Percentiles rank a stretch among this genome's conserved stretches.
Evolutionary conservation across 2,113 vertebrate species (phyloP).

Genomic region (Carassius gibelio): DNA sequence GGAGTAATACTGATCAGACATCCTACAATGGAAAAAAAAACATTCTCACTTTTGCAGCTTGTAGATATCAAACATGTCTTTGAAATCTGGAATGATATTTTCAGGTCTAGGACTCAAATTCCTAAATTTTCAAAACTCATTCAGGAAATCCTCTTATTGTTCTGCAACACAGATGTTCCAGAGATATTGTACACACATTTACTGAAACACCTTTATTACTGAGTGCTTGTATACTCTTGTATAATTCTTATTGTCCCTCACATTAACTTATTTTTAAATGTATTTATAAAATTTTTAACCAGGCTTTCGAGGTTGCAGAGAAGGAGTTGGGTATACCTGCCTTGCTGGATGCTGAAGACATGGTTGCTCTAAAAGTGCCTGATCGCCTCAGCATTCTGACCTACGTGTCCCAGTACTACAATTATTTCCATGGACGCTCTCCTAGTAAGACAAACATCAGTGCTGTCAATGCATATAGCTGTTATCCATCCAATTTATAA

Average conservation of each 20-base stretch:
- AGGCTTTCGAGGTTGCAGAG: conserved; percentile 93
- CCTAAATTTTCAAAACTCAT: too few relatives aligned
- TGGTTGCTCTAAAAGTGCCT: conserved; percentile 89
- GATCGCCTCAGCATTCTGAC: conserved; percentile 96
- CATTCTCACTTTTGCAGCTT: not conserved
- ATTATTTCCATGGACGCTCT: conserved; percentile 93
- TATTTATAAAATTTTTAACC: not conserved
- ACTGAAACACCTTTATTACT: too few relatives aligned
- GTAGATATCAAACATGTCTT: not conserved
- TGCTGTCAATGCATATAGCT: not conserved
- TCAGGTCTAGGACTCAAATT: not conserved
- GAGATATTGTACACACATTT: too few relatives aligned
- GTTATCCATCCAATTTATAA: not conserved
- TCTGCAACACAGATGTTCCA: too few relatives aligned
- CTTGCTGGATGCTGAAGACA: conserved; percentile 94
- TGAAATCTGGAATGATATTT: not conserved
- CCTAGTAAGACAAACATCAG: conserved; percentile 83
- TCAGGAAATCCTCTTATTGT: too few relatives aligned
- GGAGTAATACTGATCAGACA: not conserved
- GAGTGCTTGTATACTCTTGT: too few relatives aligned
- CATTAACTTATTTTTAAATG: too few relatives aligned
- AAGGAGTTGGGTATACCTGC: conserved; percentile 91
- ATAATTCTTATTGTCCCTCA: too few relatives aligned
- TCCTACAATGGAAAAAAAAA: not conserved
- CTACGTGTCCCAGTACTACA: conserved; percentile 97